Evolutionary conservation across 2,888 invertebrate genomes (phyloP), one percentile per base, ranked within the genome.

Genomic region (Dynastes tityus): DNA sequence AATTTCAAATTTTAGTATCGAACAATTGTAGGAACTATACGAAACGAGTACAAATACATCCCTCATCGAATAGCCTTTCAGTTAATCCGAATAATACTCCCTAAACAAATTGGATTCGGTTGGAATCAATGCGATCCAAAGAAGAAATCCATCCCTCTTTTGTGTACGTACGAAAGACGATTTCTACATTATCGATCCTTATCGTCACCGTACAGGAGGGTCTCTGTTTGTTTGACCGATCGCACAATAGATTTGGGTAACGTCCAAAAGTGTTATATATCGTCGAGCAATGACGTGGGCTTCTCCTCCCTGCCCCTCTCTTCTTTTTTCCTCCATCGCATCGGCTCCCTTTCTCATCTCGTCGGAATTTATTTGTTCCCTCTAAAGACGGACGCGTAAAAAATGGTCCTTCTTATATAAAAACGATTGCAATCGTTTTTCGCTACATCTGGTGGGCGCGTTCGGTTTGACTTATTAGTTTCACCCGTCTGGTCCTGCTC

Each of bases 241-340:
- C 61, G 45, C 45, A 74, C 73, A 74, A 74, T 74, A 37, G 61
- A 74, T 74, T 74, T 74, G 73, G 73, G 61, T 74, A 74, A 74
- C 58, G 61, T 74, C 73, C 73, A 61, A 61, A 45, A 74, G 61
- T 74, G 73, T 74, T 74, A 74, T 74, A 74, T 74, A 63, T 74
- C 27, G 73, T 45, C 27, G 73, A 49, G 45, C 73, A 74, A 61
- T 61, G 73, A 74, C 73, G 55, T 27, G 53, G 53, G 22, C 55
- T 45, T 45, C 55, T 55, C 27, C 49, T 71, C 32, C 37, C 32
- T 65, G 9, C 6, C 16, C n/a, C n/a, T 16, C 16, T 22, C 22
- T 16, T 22, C 55, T 22, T 16, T 55, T n/a, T 55, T 16, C 3
- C 55, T 22, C 16, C 16, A 6, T 55, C 55, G 6, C 40, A 9